These are phyloP conservation scores for Augiades crinisus DNA, from an alignment of 2,888 invertebrate genomes.

Conservation along the genomic window DNA sequence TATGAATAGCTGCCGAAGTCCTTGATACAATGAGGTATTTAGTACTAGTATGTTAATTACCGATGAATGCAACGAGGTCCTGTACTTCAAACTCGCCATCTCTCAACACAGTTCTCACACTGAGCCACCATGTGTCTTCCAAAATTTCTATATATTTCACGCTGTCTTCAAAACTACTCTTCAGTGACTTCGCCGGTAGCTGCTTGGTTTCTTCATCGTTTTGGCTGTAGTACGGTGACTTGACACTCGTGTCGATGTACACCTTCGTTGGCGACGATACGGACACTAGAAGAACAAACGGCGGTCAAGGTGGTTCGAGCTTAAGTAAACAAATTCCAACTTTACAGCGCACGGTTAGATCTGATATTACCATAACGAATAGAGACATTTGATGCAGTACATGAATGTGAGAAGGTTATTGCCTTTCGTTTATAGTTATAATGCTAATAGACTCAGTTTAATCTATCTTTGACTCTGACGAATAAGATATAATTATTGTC, in stretches of 20 bases:
- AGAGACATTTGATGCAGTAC: slow-evolving; percentile 26
- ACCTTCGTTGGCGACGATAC: slow-evolving; percentile 81
- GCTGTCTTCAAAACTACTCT: slow-evolving; percentile 40
- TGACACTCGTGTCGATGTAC: slow-evolving; percentile 70
- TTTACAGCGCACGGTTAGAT: slow-evolving; percentile 18
- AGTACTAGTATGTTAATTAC: slow-evolving; percentile 43
- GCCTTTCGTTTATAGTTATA: slow-evolving; percentile 4
- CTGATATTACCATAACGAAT: slow-evolving; percentile 22
- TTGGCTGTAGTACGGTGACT: slow-evolving; percentile 67
- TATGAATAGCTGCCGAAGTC: too few relatives aligned
- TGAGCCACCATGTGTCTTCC: slow-evolving; percentile 64
- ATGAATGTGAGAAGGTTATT: slow-evolving; percentile 26
- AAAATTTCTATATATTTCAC: slow-evolving; percentile 59
- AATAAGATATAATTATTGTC: slow-evolving; percentile 8
- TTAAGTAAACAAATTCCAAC: slow-evolving; percentile 18
- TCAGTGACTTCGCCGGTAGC: slow-evolving; percentile 21
- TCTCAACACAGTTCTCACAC: slow-evolving; percentile 61
- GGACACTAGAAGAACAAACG: slow-evolving; percentile 64
- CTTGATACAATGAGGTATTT: background rate
- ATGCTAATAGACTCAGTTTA: slow-evolving; percentile 11
- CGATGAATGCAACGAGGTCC: slow-evolving; percentile 74
- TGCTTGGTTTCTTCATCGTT: slow-evolving; percentile 60
- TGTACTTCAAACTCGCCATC: slow-evolving; percentile 75
- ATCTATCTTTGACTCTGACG: background rate
- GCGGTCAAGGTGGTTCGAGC: slow-evolving; percentile 45